phyloP scores from a whole-genome alignment of 2,888 invertebrate species.

The Lucinisca nassula region DNA sequence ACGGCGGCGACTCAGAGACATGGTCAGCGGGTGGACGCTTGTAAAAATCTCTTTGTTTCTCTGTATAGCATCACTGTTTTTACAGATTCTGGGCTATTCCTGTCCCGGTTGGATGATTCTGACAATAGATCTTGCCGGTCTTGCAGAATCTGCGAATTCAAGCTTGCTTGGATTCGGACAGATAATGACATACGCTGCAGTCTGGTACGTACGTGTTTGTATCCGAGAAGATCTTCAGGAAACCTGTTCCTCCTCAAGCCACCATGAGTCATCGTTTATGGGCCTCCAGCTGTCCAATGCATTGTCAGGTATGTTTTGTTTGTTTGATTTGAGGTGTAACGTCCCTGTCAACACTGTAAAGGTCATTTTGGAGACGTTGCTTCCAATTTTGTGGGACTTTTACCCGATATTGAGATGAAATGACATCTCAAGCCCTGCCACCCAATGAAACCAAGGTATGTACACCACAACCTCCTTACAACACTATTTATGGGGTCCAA shows the following conservation, averaged over 20 bases:
- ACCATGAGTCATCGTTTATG: constrained; percentile 32
- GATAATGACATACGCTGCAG: constrained; percentile 23
- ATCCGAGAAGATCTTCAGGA: neutral
- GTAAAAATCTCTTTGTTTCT: neutral
- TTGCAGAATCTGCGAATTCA: constrained; percentile 8
- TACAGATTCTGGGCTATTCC: constrained; percentile 43
- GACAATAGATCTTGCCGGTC: constrained; percentile 18
- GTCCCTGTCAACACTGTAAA: too few relatives aligned
- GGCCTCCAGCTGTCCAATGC: constrained; percentile 36
- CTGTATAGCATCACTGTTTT: neutral
- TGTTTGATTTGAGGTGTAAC: too few relatives aligned
- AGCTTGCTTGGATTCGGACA: constrained; percentile 28
- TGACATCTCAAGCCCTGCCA: too few relatives aligned
- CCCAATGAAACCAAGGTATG: too few relatives aligned
- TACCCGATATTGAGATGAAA: too few relatives aligned
- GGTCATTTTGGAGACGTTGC: too few relatives aligned
- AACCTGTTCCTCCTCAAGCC: neutral
- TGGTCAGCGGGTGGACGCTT: neutral
- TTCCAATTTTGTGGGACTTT: too few relatives aligned
- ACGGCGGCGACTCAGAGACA: neutral
- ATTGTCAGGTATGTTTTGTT: constrained; percentile 24
- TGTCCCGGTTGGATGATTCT: constrained; percentile 55
- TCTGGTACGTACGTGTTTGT: constrained; percentile 56
- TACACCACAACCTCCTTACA: too few relatives aligned
- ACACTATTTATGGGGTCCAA: too few relatives aligned